Percentiles rank a stretch among this genome's conserved stretches.
phyloP scores from a whole-genome alignment of 2,797 vertebrate genomes.

The Australoheros facetus region DNA sequence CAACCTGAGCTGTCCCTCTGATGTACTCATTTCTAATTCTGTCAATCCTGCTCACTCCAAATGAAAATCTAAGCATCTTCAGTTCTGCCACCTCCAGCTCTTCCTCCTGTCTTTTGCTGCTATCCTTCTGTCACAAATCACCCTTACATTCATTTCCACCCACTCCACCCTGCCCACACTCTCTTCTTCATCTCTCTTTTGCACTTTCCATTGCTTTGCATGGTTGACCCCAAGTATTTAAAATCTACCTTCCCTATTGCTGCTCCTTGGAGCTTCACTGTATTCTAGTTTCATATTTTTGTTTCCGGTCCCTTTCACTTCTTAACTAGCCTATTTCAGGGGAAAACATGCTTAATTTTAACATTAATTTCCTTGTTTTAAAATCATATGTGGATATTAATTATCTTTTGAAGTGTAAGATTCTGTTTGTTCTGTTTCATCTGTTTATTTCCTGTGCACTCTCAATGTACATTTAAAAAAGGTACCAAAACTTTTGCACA shows the following conservation, averaged over 20 bases:
- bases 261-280: too few species aligned
- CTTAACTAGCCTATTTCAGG: background rate
- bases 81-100: too few species aligned
- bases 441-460: background rate
- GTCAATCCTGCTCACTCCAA: background rate
- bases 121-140: too few species aligned
- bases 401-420: background rate
- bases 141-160: too few species aligned
- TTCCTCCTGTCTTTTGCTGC: background rate
- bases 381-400: background rate
- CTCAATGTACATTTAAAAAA: background rate
- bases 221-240: background rate
- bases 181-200: too few species aligned
- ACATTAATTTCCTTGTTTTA: background rate
- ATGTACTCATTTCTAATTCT: too few species aligned
- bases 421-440: too few species aligned
- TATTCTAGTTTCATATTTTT: background rate
- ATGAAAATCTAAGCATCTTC: background rate
- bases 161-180: too few species aligned
- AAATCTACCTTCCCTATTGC: too few species aligned
- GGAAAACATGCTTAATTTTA: background rate
- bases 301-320: background rate
- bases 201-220: too few species aligned
- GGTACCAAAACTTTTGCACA: background rate
- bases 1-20: too few species aligned